Base-by-base conservation (phyloP, 1,140 invertebrate genomes). In the Tenebrio molitor region DNA sequence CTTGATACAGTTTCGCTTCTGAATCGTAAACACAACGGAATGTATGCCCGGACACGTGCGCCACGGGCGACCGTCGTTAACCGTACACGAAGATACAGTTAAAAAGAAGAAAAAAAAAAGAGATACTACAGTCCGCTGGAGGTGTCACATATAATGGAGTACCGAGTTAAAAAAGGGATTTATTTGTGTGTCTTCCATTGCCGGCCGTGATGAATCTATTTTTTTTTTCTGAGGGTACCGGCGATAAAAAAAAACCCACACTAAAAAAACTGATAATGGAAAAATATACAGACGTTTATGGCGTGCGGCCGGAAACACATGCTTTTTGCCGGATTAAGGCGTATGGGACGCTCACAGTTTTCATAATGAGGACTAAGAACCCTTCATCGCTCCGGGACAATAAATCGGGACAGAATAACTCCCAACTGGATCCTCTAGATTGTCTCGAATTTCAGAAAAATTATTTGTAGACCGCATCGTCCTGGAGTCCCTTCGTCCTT, bases 21-120 rank as follows among this genome's bases (percentile, higher is more conserved):
- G 74, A 74, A 78, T 75, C 72, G 75, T 75, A 75, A 78, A 78
- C 77, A 77, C 69, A 46, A 69, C 12, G 25, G 53, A 72, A 73
- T 69, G 41, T 75, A 75, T 75, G 74, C 74, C 50, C 17, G 44
- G 65, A 65, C 74, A 75, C 74, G 74, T 73, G 67, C 69, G 36
- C 46, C 39, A 8, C 69, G 33, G n/a, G 41, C 41, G 15, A 62
- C 63, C 73, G 29, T 23, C 50, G 53, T 70, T 39, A 41, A 70
- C 29, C 53, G 50, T 33, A 53, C 50, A 21, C 12, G 36, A 58
- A 58, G 50, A 58, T 58, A 29, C 50, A 58, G 21, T 58, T 58
- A 58, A 58, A 58, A 58, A 58, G 23, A 58, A 12, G 23, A 71
- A 71, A 29, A 12, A 71, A 71, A 29, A 71, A 64, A 63, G 69